phyloP scores from a whole-genome alignment of 2,797 vertebrate species.

The Chelon labrosus region DNA sequence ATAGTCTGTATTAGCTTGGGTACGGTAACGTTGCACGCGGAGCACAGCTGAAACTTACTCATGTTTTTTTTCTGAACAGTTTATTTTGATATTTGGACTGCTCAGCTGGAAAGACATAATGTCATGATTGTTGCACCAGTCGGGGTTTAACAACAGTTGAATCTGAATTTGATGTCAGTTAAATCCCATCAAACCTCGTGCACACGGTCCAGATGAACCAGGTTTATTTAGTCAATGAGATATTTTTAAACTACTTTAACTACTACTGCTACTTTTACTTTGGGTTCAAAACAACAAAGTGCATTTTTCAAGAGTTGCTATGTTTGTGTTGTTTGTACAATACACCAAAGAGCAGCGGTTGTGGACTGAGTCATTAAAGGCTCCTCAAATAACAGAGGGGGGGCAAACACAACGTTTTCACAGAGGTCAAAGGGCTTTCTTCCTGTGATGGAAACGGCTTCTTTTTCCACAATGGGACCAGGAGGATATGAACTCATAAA shows the following conservation, averaged over 20 bases:
- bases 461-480: constrained; percentile 66
- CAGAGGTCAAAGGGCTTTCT: constrained; percentile 53
- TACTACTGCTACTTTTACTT: not conserved
- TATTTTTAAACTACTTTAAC: not conserved
- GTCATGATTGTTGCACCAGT: not conserved
- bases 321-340: constrained; percentile 1
- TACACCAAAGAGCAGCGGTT: constrained; percentile 18
- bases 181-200: not conserved
- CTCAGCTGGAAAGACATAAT: not conserved
- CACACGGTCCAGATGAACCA: not conserved
- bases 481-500: constrained; percentile 74
- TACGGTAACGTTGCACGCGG: constrained; percentile 30
- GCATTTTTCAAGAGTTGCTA: not conserved
- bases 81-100: no score
- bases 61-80: no score
- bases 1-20: constrained; percentile 19
- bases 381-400: constrained; percentile 35
- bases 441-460: constrained; percentile 63
- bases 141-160: not conserved
- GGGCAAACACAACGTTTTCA: constrained; percentile 59
- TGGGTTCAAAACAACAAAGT: not conserved
- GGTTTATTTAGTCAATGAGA: not conserved
- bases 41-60: not conserved
- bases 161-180: not conserved
- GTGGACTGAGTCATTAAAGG: constrained; percentile 8